Evolutionary conservation across 2,888 invertebrate genomes (phyloP), one percentile per base, ranked within the genome.

Genomic region (Agonopterix heracliana): DNA sequence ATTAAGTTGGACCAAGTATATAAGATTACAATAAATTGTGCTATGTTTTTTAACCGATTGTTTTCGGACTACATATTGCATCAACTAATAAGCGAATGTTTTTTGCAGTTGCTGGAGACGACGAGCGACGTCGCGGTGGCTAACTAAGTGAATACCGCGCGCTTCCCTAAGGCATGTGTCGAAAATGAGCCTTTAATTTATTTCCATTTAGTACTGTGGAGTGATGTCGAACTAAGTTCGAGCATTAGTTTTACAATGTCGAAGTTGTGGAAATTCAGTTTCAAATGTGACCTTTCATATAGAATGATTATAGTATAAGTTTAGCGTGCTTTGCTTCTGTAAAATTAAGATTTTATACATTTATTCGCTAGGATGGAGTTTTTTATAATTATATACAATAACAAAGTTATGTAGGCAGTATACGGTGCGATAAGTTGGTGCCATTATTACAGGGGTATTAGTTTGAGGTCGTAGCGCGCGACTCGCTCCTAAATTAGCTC

Each of bases 341-440:
- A 82, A 78, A 82, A 80, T 81, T 86, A 87, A 81, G 85, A 82
- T 84, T 84, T 84, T 84, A 85, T 85, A 83, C 77, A 78, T 77
- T 81, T 85, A 86, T 85, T 84, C 78, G 81, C 80, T 85, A 85
- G 81, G 78, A 77, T 75, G 77, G 82, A 84, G 79, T 80, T 74
- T 74, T 78, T 80, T 71, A 78, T 81, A 74, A 81, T 82, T 82
- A 74, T 74, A 78, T 73, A 76, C 78, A 78, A 77, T 86, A 84
- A 86, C 79, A 81, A 86, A 86, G 85, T 87, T 86, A 85, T 83
- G 82, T 87, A 86, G 81, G 80, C 87, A 85, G 88, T 86, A 85
- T 84, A 85, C 86, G 88, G 88, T 88, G 88, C 88, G 88, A 83
- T 84, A 81, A 84, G 86, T 87, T 87, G 88, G 88, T 88, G 88